These are phyloP conservation scores for Mesorhabditis spiculigera DNA, from an alignment of 2,888 invertebrate genomes.

Conservation along the genomic window DNA sequence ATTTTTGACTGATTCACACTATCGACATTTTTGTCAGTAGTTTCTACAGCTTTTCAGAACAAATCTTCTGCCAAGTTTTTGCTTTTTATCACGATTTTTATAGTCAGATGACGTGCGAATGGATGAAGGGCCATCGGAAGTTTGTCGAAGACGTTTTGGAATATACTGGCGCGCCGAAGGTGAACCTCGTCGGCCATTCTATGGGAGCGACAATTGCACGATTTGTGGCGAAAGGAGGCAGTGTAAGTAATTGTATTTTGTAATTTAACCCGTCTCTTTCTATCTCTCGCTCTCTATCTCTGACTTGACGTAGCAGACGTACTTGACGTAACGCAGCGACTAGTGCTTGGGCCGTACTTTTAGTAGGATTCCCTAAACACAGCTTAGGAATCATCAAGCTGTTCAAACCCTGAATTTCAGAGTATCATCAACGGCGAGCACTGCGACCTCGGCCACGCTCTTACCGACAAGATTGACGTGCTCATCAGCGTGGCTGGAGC, in stretches of 20 bases:
- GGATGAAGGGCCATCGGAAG: constrained; percentile 21
- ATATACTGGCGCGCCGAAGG: constrained; percentile 29
- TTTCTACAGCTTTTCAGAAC: too few species aligned
- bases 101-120: constrained; percentile 24
- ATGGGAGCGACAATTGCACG: constrained; percentile 44
- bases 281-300: too few species aligned
- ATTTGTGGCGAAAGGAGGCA: constrained; percentile 34
- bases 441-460: constrained; percentile 31
- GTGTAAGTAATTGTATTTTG: constrained; percentile 10
- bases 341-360: too few species aligned
- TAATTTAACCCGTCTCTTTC: too few species aligned
- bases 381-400: too few species aligned
- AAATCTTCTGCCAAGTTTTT: too few species aligned
- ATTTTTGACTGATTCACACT: too few species aligned
- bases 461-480: constrained; percentile 27
- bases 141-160: constrained; percentile 36
- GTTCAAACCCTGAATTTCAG: constrained; percentile 12
- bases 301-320: too few species aligned
- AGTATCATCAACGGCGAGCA: constrained; percentile 15
- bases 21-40: too few species aligned
- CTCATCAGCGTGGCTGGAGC: constrained; percentile 35
- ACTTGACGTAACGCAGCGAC: too few species aligned
- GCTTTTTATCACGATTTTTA: not conserved
- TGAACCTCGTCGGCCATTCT: constrained; percentile 40
- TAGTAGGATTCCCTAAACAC: too few species aligned